phyloP scores from a whole-genome alignment of 2,113 vertebrate species.

The Sigmodon hispidus region DNA sequence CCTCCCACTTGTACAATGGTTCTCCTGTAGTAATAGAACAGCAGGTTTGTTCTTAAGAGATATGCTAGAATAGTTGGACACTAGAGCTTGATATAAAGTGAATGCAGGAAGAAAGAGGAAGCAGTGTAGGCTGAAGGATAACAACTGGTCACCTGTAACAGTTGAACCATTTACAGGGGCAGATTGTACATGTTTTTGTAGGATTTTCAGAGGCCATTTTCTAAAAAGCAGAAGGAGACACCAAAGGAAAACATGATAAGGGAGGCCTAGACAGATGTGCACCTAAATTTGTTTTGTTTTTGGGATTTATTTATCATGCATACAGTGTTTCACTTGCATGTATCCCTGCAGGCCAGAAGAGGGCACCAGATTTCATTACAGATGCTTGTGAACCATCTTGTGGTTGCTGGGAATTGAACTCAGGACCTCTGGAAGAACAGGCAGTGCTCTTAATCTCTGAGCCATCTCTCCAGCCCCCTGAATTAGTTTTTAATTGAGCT shows the following conservation, averaged over 20 bases:
- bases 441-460: no score
- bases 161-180: background rate
- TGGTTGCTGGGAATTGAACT: no score
- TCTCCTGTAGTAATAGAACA: background rate
- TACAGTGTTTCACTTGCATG: no score
- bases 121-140: background rate
- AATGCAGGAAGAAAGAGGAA: background rate
- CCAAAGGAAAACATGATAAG: background rate
- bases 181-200: background rate
- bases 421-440: no score
- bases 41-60: background rate
- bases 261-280: background rate
- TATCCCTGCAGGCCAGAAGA: no score
- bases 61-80: background rate
- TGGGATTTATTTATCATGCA: no score
- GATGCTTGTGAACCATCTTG: no score
- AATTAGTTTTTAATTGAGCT: background rate
- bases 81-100: slow-evolving; percentile 1
- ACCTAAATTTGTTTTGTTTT: no score
- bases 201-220: background rate
- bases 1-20: background rate
- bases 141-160: background rate
- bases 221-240: background rate
- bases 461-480: no score
- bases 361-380: no score